Conservation (phyloP, 2,113 vertebrate genomes). For the Notarius quadriscutis region DNA sequence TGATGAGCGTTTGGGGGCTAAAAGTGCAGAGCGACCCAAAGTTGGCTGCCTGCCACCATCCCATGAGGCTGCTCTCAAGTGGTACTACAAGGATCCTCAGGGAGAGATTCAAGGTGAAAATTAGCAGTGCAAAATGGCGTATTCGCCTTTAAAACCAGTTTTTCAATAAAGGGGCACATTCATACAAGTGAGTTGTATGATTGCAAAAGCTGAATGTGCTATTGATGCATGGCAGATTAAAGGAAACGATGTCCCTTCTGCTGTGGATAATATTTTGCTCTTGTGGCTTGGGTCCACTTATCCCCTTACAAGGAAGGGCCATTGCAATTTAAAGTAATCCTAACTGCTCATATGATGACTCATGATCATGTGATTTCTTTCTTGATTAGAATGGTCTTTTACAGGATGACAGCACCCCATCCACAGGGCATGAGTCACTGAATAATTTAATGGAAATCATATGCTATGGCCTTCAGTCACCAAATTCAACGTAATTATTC, state of each 20-base stretch:
- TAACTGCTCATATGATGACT: not conserved
- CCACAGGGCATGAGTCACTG: not conserved
- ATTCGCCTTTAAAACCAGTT: not conserved
- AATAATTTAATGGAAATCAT: not conserved
- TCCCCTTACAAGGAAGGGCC: too few species aligned
- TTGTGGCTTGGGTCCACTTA: not conserved
- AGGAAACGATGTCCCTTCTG: not conserved
- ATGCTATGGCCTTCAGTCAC: not conserved
- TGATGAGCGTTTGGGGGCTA: conserved; percentile 85
- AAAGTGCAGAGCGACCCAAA: conserved; percentile 85
- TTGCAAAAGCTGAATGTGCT: not conserved
- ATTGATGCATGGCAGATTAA: not conserved
- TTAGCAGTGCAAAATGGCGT: not conserved
- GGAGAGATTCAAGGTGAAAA: conserved; percentile 94
- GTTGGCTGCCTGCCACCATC: conserved; percentile 80
- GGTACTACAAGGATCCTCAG: conserved; percentile 99
- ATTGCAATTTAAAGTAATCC: not conserved
- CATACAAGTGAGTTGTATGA: not conserved
- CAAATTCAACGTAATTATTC: not conserved
- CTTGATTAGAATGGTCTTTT: not conserved
- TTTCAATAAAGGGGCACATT: not conserved
- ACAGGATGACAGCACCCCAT: not conserved
- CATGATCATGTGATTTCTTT: not conserved
- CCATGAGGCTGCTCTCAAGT: conserved; percentile 95
- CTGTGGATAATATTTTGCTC: not conserved